phyloP scores from a whole-genome alignment of 2,797 vertebrate genomes.

The Eulemur mongoz region DNA sequence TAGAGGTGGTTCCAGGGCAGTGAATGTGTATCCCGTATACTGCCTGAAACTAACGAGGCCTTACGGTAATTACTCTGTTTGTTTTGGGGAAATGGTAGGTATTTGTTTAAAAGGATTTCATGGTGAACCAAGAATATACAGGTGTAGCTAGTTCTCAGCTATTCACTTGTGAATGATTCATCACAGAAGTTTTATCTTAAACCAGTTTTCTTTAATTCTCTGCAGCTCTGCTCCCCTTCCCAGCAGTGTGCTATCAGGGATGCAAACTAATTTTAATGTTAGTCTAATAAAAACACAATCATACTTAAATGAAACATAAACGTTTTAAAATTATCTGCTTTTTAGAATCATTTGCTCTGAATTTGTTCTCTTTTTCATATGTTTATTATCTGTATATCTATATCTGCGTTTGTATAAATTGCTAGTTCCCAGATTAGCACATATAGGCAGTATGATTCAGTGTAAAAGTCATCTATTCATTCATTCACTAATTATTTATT shows the following conservation, averaged over 20 bases:
- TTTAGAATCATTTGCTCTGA: constrained; percentile 6
- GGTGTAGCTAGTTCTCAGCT: constrained; percentile 24
- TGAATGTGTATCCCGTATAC: background rate
- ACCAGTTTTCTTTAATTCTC: constrained; percentile 32
- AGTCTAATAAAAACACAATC: constrained; percentile 24
- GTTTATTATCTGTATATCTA: background rate
- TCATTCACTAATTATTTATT: background rate
- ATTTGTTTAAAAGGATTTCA: constrained; percentile 70
- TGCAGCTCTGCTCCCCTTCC: background rate
- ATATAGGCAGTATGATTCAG: background rate
- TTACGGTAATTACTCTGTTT: constrained; percentile 62
- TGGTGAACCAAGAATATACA: background rate
- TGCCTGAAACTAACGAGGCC: background rate
- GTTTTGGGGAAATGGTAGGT: constrained; percentile 62
- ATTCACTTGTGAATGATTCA: constrained; percentile 40
- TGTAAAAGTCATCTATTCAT: background rate
- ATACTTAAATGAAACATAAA: background rate
- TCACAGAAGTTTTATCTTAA: background rate
- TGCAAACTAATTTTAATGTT: background rate
- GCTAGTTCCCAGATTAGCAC: background rate
- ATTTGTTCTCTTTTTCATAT: background rate
- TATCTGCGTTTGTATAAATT: background rate
- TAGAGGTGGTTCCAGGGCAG: background rate
- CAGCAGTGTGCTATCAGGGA: background rate
- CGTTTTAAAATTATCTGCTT: background rate